Evolutionary conservation across 64 coral and sea anemone genomes (phyloP), one percentile per base, ranked within the genome.

Genomic region (Acropora yongei): DNA sequence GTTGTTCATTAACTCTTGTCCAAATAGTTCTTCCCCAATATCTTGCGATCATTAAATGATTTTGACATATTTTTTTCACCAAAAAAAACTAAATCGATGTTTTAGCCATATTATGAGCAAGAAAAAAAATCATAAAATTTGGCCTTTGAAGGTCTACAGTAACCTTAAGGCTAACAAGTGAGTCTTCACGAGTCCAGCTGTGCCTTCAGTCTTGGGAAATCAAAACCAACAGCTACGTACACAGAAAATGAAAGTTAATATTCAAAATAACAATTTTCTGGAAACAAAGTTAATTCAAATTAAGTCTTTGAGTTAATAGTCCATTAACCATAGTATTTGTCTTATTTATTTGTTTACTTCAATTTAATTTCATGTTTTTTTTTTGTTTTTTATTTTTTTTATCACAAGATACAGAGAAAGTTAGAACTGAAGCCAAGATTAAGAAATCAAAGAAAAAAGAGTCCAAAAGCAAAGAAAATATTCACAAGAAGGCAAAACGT

Each of bases 181-280:
- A 73, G 41, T 30, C 69, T 73, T 73, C 69, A 73, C 69, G 9
- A 73, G 69, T 73, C 69, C 69, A 73, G 69, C 69, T 73, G 69
- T 73, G 69, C 69, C 69, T 73, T 73, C 69, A 30, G 69, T 73
- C 69, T 73, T 73, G 69, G 75, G 75, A 44, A 78, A 78, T 80
- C 78, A 80, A 55, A 80, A 80, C 78, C 78, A 80, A 47, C 78
- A 51, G 78, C 78, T 80, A 80, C 49, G 78, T 80, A 80, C 40
- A 80, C 78, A 80, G 78, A 49, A 80, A 80, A 80, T 55, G 78
- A 80, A 57, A 57, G 78, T 80, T 80, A 80, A 80, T 80, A 80
- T 80, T 80, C 78, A 80, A 80, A 80, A 80, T 47, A 80, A 57
- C 39, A 80, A 80, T 80, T 80, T 80, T 80, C 48, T 5, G 48